These are phyloP conservation scores for Spilogale gracilis DNA, from an alignment of 2,113 vertebrate species.

Conservation along the genomic window DNA sequence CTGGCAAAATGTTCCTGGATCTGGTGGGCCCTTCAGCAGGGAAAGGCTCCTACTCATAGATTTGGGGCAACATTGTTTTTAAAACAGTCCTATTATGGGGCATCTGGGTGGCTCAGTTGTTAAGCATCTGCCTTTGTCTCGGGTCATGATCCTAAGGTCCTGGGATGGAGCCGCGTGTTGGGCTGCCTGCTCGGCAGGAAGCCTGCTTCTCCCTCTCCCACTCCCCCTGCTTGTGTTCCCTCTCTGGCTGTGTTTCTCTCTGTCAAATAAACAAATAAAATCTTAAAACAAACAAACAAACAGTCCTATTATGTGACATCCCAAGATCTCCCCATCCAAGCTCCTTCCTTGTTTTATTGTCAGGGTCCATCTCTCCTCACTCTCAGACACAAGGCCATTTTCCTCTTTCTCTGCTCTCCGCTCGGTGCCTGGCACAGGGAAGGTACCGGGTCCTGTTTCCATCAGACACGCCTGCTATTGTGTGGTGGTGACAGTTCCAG, in stretches of 20 bases:
- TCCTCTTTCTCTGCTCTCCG: neutral
- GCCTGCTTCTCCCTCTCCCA: too few species aligned
- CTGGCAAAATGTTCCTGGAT: neutral
- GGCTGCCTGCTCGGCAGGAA: too few species aligned
- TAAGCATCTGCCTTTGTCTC: too few species aligned
- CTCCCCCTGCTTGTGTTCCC: too few species aligned
- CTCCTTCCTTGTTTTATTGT: neutral
- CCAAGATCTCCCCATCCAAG: neutral
- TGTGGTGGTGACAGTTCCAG: neutral
- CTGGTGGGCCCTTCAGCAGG: neutral
- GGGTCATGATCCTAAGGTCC: too few species aligned
- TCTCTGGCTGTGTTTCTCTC: too few species aligned
- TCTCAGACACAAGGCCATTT: neutral
- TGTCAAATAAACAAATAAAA: too few species aligned
- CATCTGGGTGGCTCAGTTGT: too few species aligned
- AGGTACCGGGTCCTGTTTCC: neutral
- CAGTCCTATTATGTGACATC: neutral
- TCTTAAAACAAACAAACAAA: neutral
- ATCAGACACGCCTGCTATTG: too few species aligned
- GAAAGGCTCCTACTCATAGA: neutral
- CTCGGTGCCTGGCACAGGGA: rapidly evolving
- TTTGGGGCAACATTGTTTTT: neutral
- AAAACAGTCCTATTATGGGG: neutral
- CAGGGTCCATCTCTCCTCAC: neutral
- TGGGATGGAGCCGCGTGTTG: too few species aligned